phyloP scores from a whole-genome alignment of 2,888 invertebrate genomes.

The Dryadula phaetusa region DNA sequence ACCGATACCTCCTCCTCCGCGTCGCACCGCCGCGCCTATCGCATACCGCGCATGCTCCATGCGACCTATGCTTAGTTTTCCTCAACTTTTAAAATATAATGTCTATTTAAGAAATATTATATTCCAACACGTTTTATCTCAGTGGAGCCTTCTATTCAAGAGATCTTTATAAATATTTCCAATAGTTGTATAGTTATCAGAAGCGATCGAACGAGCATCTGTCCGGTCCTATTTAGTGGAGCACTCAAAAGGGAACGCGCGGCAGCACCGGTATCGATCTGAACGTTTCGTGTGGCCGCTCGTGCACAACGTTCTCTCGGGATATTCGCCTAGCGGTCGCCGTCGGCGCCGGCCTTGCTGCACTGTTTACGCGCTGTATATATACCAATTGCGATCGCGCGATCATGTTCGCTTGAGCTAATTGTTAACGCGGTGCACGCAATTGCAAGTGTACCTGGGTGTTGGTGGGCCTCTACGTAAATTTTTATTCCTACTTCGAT shows the following conservation, averaged over 20 bases:
- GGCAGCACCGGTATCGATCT: conserved; percentile 76
- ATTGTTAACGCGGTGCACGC: conserved; percentile 72
- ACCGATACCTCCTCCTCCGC: conserved; percentile 62
- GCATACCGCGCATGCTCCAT: conserved; percentile 72
- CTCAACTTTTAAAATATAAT: conserved; percentile 71
- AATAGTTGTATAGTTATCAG: conserved; percentile 50
- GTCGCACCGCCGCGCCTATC: conserved; percentile 71
- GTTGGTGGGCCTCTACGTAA: conserved; percentile 50
- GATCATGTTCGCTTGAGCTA: conserved; percentile 72
- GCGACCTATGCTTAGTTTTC: conserved; percentile 66
- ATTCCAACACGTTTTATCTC: conserved; percentile 57
- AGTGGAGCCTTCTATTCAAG: conserved; percentile 55
- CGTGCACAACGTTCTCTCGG: conserved; percentile 76
- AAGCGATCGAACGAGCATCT: conserved; percentile 51
- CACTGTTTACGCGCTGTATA: conserved; percentile 75
- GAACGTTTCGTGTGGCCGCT: conserved; percentile 71
- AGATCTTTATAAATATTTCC: conserved; percentile 53
- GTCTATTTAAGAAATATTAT: conserved; percentile 63
- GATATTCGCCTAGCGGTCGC: conserved; percentile 79
- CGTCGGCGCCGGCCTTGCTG: conserved; percentile 81
- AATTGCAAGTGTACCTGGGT: conserved; percentile 59
- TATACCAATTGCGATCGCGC: conserved; percentile 66
- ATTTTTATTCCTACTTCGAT: conserved; percentile 58
- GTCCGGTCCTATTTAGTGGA: conserved; percentile 59
- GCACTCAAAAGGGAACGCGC: conserved; percentile 72